phyloP scores from a whole-genome alignment of 2,888 invertebrate genomes.

The Hirtodrosophila cameraria region DNA sequence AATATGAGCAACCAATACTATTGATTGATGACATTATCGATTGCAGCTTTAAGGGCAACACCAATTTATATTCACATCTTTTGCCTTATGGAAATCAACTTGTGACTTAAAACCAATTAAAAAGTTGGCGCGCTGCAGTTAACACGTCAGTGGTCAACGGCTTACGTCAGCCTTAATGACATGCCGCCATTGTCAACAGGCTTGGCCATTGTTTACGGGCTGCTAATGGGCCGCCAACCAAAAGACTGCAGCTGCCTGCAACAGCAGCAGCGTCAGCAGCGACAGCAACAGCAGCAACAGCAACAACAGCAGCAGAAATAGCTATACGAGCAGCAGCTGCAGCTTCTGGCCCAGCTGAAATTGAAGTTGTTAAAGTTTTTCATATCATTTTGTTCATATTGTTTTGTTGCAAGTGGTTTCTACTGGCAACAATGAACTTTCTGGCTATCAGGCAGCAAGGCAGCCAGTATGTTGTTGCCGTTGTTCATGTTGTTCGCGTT shows the following conservation, averaged over 20 bases:
- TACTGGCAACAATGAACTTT: constrained; percentile 50
- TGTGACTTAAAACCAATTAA: constrained; percentile 74
- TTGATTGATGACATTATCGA: too few species aligned
- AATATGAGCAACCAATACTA: too few species aligned
- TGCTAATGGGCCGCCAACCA: constrained; percentile 49
- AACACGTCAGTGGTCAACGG: constrained; percentile 68
- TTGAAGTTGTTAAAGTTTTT: constrained; percentile 49
- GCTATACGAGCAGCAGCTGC: constrained; percentile 11
- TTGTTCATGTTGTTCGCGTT: constrained; percentile 25
- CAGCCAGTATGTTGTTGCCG: constrained; percentile 24
- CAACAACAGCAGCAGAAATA: not conserved
- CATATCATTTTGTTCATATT: constrained; percentile 36
- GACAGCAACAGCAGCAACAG: not conserved
- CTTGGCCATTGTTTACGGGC: constrained; percentile 66
- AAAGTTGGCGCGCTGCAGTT: constrained; percentile 74
- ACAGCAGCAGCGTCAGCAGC: constrained; percentile 7
- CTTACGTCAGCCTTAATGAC: constrained; percentile 67
- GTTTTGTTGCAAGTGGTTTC: constrained; percentile 66
- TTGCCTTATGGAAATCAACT: constrained; percentile 64
- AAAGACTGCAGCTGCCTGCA: constrained; percentile 11
- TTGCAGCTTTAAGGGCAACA: too few species aligned
- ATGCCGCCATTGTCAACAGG: constrained; percentile 72
- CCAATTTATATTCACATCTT: not conserved
- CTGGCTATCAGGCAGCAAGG: constrained; percentile 5
- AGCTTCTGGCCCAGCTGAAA: constrained; percentile 24